phyloP scores from a whole-genome alignment of 2,113 vertebrate species.

The Mirounga angustirostris region DNA sequence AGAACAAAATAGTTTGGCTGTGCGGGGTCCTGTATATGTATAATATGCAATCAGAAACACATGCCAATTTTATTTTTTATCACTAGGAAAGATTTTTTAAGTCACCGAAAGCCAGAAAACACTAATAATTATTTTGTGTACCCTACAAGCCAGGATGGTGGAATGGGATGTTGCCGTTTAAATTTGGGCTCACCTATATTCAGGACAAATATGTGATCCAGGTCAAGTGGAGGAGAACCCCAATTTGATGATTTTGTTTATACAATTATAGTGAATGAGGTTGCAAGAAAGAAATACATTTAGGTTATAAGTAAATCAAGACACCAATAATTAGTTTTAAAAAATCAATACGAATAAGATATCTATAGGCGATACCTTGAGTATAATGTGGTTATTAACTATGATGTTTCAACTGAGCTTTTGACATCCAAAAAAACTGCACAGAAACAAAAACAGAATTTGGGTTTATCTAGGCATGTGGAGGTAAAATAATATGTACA shows the following conservation, averaged over 20 bases:
- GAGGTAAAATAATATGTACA: neutral
- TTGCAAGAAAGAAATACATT: slow-evolving; percentile 3
- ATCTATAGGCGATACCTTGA: slow-evolving; percentile 71
- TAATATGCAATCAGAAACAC: neutral
- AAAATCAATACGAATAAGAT: slow-evolving; percentile 78
- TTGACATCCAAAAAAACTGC: neutral
- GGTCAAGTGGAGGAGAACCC: neutral
- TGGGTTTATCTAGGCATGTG: neutral
- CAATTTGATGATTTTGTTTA: neutral
- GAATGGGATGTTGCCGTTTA: neutral
- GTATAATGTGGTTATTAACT: neutral
- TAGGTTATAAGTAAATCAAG: slow-evolving; percentile 19
- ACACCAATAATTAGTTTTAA: slow-evolving; percentile 77
- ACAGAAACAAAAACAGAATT: neutral
- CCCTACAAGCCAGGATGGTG: neutral
- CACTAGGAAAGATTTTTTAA: neutral
- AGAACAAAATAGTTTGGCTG: slow-evolving; percentile 16
- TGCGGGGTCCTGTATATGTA: neutral
- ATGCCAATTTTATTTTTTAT: neutral
- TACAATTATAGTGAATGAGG: neutral
- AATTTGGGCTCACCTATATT: neutral
- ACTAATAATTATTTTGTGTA: neutral
- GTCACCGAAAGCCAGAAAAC: neutral
- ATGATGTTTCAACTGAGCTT: neutral
- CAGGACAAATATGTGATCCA: neutral